Base-by-base conservation (phyloP, 2,797 vertebrate genomes). In the Parauchenoglanis ngamensis region DNA sequence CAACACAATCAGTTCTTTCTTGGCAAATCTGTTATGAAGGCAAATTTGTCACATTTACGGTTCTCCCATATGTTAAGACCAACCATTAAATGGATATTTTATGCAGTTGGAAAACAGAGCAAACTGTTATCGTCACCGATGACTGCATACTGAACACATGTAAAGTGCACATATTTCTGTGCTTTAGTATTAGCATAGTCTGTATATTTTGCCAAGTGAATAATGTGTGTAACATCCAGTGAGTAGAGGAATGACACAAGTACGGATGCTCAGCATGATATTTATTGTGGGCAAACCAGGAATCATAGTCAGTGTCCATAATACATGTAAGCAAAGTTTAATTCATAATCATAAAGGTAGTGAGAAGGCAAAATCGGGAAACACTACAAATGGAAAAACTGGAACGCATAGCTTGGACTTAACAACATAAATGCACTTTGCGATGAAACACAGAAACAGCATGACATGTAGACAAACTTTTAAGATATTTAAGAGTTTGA, bases 1-100 rank as follows among this genome's bases (percentile, higher is more conserved):
- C 35, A 23, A 68, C 49, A 67, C 81, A 83, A 83, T 83, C 61
- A 12, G 25, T 35, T 31, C 59, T 54, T 87, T 76, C 72, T 87
- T 75, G 84, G 21, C 61, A 78, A 67, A 52, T 83, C 23, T 40
- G 46, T 52, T 28, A 56, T 19, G 10, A 15, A 75, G 70, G 49
- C 57, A 75, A 65, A 76, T 63, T 12, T 49, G 46, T 82, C 40
- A 35, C 35, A 15, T 81, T 72, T 57, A 70, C 59, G 65, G 35
- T 44, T 49, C 65, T 28, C 25, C 52, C 67, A 28, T 61, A 81
- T 46, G 65, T 80, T 21, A 86, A 59, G 35, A 80, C 35, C 35
- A 56, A 73, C 54, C 13, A 28, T 46, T 70, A 73, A 52, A 77
- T 76, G 15, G 52, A 49, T 49, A 76, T 61, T 76, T 85, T 52